A percentile compares a stretch with the other conserved stretches of the same genome.
Evolutionary conservation across 2,888 invertebrate species (phyloP).

Genomic region (Pyrocoelia pectoralis): DNA sequence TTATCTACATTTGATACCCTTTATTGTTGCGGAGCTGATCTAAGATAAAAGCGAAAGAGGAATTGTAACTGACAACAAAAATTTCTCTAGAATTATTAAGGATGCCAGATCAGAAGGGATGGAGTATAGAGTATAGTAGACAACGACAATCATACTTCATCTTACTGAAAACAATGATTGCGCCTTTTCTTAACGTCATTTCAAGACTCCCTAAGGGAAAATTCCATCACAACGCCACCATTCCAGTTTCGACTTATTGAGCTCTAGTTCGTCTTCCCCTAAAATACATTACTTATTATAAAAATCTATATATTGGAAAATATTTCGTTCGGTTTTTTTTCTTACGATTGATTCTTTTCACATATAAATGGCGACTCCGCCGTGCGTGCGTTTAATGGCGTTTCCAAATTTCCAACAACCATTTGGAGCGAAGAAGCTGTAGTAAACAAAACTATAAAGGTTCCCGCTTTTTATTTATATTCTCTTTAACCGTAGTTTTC

Average conservation of each 20-base stretch:
- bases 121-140: constrained; percentile 10
- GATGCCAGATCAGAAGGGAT: constrained; percentile 19
- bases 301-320: neutral
- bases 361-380: too few species aligned
- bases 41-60: constrained; percentile 21
- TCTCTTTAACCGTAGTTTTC: too few species aligned
- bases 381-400: neutral
- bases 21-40: constrained; percentile 13
- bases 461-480: neutral
- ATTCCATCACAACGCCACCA: constrained; percentile 24
- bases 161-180: constrained; percentile 23
- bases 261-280: neutral
- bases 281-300: neutral
- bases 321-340: too few species aligned
- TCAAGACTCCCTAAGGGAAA: constrained; percentile 25
- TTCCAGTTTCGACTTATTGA: constrained; percentile 10
- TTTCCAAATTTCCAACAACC: neutral
- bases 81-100: constrained; percentile 6
- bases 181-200: constrained; percentile 27
- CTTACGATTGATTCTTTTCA: too few species aligned
- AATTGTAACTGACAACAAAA: constrained; percentile 12
- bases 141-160: constrained; percentile 30
- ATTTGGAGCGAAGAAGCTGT: neutral
- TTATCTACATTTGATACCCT: constrained; percentile 34
- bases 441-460: neutral